Evolutionary conservation across 2,113 vertebrate genomes (phyloP).

Genomic region (Oryzias woworae): DNA sequence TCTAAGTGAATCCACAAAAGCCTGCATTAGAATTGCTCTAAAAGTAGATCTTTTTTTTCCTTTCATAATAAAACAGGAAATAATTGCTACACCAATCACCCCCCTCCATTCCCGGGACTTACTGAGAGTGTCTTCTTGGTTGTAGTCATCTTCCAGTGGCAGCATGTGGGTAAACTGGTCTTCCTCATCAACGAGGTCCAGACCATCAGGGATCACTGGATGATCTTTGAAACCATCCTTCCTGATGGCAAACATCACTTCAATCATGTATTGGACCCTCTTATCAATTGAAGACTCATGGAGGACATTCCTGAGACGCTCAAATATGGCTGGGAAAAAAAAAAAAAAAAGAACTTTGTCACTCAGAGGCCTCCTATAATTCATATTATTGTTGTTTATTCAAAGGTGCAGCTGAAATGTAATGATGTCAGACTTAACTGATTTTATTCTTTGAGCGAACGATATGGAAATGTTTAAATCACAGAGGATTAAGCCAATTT

Average conservation of each 20-base stretch:
- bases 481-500: too few species aligned
- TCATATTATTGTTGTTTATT: too few species aligned
- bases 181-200: conserved; percentile 95
- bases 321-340: conserved; percentile 87
- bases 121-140: conserved; percentile 93
- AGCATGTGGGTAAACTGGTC: conserved; percentile 99
- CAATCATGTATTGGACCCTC: conserved; percentile 98
- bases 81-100: too few species aligned
- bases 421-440: too few species aligned
- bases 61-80: too few species aligned
- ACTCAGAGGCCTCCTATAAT: too few species aligned
- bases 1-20: conserved; percentile 72
- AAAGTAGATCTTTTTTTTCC: too few species aligned
- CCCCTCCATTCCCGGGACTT: conserved; percentile 48
- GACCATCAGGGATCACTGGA: conserved; percentile 87
- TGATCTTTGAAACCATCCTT: conserved; percentile 99
- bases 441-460: too few species aligned
- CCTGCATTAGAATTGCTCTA: neutral
- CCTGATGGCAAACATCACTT: conserved; percentile 98
- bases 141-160: conserved; percentile 96
- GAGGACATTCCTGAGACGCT: conserved; percentile 94
- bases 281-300: conserved; percentile 98
- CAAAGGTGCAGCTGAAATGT: too few species aligned
- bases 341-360: too few species aligned
- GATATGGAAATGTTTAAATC: too few species aligned